Conservation (phyloP, 1,140 invertebrate genomes). For the Drosophila subpulchrella region DNA sequence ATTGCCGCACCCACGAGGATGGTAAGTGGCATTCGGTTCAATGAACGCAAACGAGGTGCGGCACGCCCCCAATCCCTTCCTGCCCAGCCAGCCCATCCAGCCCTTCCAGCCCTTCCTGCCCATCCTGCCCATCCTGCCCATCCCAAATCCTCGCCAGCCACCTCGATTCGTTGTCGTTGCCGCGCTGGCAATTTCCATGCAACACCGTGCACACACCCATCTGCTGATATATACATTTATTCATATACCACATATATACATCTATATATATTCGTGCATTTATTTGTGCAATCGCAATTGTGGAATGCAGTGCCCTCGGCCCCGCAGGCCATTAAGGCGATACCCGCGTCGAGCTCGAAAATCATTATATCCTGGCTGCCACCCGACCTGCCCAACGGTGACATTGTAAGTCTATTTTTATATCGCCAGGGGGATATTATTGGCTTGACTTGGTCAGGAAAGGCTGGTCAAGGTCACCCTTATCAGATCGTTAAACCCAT, state of each 20-base stretch:
- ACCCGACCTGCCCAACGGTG: conserved; percentile 90
- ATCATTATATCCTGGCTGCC: conserved; percentile 95
- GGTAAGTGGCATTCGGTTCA: conserved; percentile 86
- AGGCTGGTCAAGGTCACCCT: conserved; percentile 11
- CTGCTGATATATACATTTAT: conserved; percentile 59
- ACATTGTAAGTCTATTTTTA: conserved; percentile 86
- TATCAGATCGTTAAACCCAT: background rate
- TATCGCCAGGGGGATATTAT: conserved; percentile 1
- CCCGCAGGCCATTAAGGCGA: conserved; percentile 94
- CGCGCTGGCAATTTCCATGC: conserved; percentile 62
- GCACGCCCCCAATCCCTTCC: conserved; percentile 10
- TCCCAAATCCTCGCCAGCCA: conserved; percentile 14
- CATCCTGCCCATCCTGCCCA: background rate
- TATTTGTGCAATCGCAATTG: conserved; percentile 45
- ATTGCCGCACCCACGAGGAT: conserved; percentile 96
- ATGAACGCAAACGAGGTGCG: conserved; percentile 77
- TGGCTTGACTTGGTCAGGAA: conserved; percentile 1
- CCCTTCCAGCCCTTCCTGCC: background rate
- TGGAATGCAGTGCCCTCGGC: conserved; percentile 90
- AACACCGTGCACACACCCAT: conserved; percentile 39
- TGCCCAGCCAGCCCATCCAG: background rate
- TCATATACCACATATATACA: conserved; percentile 42
- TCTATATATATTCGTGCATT: conserved; percentile 30
- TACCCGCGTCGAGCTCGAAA: conserved; percentile 92
- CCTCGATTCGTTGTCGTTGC: conserved; percentile 27